Conservation (phyloP, 2,797 vertebrate species). For the Pristis pectinata region DNA sequence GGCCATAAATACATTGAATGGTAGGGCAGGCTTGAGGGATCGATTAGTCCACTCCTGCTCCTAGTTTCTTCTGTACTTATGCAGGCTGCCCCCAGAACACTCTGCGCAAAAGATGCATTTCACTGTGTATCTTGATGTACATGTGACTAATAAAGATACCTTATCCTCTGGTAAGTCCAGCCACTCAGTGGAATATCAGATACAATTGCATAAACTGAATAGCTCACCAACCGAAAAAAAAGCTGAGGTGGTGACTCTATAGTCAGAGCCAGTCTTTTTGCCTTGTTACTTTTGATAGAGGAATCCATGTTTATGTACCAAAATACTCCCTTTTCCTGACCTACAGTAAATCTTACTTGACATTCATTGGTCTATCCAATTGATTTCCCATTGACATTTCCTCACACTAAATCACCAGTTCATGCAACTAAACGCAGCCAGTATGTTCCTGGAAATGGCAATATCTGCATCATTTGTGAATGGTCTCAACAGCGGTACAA, state of each 20-base stretch:
- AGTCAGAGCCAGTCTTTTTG: no score
- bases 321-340: neutral
- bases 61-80: no score
- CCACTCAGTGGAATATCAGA: neutral
- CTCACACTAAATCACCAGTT: neutral
- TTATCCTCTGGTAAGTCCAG: no score
- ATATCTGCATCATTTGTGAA: neutral
- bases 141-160: no score
- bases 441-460: neutral
- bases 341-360: neutral
- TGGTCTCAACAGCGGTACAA: neutral
- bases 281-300: no score
- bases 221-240: neutral
- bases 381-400: neutral
- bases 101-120: no score
- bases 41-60: no score
- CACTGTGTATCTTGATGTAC: no score
- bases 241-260: no score
- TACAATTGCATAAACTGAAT: neutral
- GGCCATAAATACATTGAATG: no score
- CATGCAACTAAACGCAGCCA: neutral
- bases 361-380: neutral
- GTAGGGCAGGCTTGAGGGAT: no score
- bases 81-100: no score
- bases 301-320: neutral